A percentile compares a stretch with the other conserved stretches of the same genome.
These are phyloP conservation scores for Eulemur rubriventer DNA, from an alignment of 2,797 vertebrate species.

Conservation along the genomic window DNA sequence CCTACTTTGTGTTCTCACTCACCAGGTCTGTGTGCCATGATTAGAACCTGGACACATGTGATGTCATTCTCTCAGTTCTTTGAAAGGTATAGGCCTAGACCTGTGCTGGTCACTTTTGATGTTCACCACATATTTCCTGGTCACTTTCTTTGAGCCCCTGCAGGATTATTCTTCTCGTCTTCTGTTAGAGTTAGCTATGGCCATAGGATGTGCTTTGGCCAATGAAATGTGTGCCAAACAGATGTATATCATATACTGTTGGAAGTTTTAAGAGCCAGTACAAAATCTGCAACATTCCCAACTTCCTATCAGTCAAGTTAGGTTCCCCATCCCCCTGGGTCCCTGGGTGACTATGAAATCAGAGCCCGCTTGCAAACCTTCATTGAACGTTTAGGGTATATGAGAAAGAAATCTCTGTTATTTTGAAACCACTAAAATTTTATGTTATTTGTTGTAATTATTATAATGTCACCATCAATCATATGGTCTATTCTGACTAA, in stretches of 20 bases:
- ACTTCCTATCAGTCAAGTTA: neutral
- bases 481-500: neutral
- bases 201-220: neutral
- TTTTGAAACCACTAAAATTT: neutral
- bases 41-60: neutral
- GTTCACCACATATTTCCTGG: neutral
- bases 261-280: neutral
- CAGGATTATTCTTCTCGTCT: neutral
- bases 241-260: no score
- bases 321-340: rapidly evolving
- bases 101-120: neutral
- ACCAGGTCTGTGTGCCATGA: neutral
- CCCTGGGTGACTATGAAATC: neutral
- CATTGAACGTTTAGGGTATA: neutral
- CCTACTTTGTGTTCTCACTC: neutral
- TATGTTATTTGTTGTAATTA: neutral
- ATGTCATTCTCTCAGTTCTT: neutral
- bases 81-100: neutral
- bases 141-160: neutral
- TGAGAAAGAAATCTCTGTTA: neutral
- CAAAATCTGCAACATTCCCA: neutral
- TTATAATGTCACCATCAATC: neutral
- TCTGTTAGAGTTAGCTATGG: neutral
- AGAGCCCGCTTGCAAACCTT: neutral
- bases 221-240: neutral